Evolutionary conservation across 2,888 invertebrate species (phyloP).

Genomic region (Aplocera efformata): DNA sequence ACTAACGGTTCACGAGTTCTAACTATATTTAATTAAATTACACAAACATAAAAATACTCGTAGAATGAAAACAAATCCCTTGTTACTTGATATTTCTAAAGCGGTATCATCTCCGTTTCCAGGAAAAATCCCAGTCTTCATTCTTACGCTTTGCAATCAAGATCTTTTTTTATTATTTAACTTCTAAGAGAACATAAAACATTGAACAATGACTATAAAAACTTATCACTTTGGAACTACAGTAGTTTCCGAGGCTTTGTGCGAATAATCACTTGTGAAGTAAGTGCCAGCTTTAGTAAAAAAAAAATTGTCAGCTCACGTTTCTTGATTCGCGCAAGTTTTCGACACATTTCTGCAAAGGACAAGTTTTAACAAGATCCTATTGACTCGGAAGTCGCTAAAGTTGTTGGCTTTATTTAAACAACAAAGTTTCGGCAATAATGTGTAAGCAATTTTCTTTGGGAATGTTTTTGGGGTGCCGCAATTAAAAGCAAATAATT

Average conservation of each 20-base stretch:
- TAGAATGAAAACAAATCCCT: too few species aligned
- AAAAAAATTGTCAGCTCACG: slow-evolving; percentile 17
- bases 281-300: slow-evolving; percentile 17
- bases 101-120: too few species aligned
- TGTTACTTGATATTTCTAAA: too few species aligned
- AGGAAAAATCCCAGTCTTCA: too few species aligned
- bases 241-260: slow-evolving; percentile 12
- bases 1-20: too few species aligned
- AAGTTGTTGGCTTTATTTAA: slow-evolving; percentile 53
- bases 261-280: slow-evolving; percentile 14
- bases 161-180: too few species aligned
- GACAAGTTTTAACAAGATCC: slow-evolving; percentile 59
- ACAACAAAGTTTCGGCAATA: slow-evolving; percentile 46
- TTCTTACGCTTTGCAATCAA: too few species aligned
- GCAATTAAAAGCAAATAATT: neutral
- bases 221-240: slow-evolving; percentile 12
- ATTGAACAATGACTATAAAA: slow-evolving; percentile 5
- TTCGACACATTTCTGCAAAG: slow-evolving; percentile 39
- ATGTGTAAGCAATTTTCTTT: slow-evolving; percentile 37
- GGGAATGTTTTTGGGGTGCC: slow-evolving; percentile 4
- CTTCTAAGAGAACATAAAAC: neutral
- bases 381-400: slow-evolving; percentile 58
- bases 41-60: too few species aligned
- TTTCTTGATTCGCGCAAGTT: slow-evolving; percentile 31
- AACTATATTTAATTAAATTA: too few species aligned